Conservation (phyloP, 2,113 vertebrate species). For the Leptosomus discolor region DNA sequence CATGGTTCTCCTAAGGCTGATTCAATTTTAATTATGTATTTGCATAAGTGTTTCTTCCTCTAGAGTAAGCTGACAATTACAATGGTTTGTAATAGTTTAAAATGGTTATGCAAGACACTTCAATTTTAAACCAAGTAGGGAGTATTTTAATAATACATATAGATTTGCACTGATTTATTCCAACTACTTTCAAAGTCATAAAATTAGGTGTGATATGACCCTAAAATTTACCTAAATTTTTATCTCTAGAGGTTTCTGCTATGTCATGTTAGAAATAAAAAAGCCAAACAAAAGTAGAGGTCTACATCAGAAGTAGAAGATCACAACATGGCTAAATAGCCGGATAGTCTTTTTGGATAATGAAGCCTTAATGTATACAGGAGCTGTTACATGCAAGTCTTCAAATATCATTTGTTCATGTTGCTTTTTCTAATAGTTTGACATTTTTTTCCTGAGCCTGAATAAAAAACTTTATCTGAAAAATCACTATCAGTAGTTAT, state of each 20-base stretch:
- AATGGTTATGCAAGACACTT: background rate
- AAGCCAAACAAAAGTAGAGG: background rate
- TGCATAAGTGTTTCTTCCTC: rapidly evolving
- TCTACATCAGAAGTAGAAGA: background rate
- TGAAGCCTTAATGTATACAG: background rate
- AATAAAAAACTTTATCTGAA: background rate
- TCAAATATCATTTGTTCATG: background rate
- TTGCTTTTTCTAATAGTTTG: background rate
- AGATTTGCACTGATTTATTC: background rate
- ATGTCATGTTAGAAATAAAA: background rate
- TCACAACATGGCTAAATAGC: background rate
- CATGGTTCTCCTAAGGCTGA: background rate
- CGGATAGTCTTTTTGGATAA: background rate
- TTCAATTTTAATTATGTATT: background rate
- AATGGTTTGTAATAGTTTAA: background rate
- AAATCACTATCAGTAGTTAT: background rate
- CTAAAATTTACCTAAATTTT: background rate
- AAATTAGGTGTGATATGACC: background rate
- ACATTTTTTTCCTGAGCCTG: background rate
- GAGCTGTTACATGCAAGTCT: background rate
- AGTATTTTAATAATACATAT: background rate
- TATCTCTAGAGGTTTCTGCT: background rate
- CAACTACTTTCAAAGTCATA: background rate
- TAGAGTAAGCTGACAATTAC: background rate
- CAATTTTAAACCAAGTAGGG: background rate